Evolutionary conservation across 2,797 vertebrate species (phyloP), one percentile per base, ranked within the genome.

Genomic region (Selene dorsalis): DNA sequence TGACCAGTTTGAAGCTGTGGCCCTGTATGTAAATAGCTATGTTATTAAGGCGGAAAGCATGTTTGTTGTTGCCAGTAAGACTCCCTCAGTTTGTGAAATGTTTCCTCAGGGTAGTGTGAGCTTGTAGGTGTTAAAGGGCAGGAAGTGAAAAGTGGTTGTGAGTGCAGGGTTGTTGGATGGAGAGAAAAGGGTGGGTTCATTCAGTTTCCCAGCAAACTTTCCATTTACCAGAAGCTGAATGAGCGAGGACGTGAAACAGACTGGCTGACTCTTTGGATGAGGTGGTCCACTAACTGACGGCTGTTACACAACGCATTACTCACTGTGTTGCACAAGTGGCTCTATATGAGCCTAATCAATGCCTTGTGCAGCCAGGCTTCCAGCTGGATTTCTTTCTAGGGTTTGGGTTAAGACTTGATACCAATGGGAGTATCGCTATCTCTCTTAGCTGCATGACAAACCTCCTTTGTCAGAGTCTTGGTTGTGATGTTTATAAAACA

Each of bases 201-300:
- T 83, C 73, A 61, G 67, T 81, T 91, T 90, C 84, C 79, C 84
- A 76, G 82, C 82, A 93, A 89, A 87, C 82, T 65, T 87, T 86
- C 84, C 85, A 88, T 71, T 92, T 90, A 87, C 79, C 83, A 88
- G 86, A 91, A 86, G 60, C 60, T 76, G 77, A 85, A 66, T 74
- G 71, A 67, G 64, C 11, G 28, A 81, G 77, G 53, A 75, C 68
- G 73, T 89, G 79, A 87, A 73, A 73, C 75, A 91, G 86, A 73
- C 73, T 80, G 69, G 17, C 57, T 65, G 72, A 56, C 76, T 84
- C 43, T 68, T 26, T 83, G 82, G 82, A 74, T 73, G 66, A 77
- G 35, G 75, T 70, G 75, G 53, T 83, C 78, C 48, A 70, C 65
- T 58, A 58, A 58, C 56, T 73, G 26, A 52, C 24, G 69, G 48